Percentiles rank a stretch among this genome's conserved stretches.
phyloP scores from a whole-genome alignment of 92 coral and sea anemone species.

The Virgularia gustaviana region DNA sequence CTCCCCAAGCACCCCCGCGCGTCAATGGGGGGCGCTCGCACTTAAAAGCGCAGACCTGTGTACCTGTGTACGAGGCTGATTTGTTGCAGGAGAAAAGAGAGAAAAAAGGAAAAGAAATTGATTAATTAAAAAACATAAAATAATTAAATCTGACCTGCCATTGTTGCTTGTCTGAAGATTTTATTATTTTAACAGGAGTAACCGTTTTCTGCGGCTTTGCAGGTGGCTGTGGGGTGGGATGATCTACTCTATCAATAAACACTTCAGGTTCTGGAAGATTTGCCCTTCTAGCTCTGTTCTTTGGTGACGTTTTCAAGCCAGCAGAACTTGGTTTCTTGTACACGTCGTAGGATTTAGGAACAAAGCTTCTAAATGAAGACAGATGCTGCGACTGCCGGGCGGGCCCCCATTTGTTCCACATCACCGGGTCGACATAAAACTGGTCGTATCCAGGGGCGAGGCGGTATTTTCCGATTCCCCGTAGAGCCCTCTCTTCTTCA shows the following conservation, averaged over 20 bases:
- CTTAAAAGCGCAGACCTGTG: no score
- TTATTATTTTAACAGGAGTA: no score
- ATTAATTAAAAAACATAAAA: no score
- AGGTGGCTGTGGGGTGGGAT: conserved; percentile 19
- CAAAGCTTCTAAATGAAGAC: conserved; percentile 31
- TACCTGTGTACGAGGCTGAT: no score
- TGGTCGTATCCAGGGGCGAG: conserved; percentile 60
- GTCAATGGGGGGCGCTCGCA: no score
- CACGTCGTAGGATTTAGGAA: conserved; percentile 41
- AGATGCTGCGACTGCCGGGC: conserved; percentile 56
- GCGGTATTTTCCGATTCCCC: conserved; percentile 52
- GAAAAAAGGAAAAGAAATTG: no score
- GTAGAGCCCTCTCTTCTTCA: conserved; percentile 45
- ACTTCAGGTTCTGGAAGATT: conserved; percentile 55
- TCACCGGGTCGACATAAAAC: conserved; percentile 39
- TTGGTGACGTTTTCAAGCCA: conserved; percentile 50
- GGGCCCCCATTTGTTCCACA: conserved; percentile 60
- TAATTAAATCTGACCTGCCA: no score
- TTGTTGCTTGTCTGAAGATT: no score
- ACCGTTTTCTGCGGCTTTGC: no score
- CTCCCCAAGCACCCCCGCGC: no score
- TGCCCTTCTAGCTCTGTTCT: conserved; percentile 39
- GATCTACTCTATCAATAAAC: conserved; percentile 34
- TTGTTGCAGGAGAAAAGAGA: no score
- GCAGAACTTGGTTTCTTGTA: conserved; percentile 54